phyloP scores from a whole-genome alignment of 2,797 vertebrate genomes.

The Phaenicophaeus curvirostris region DNA sequence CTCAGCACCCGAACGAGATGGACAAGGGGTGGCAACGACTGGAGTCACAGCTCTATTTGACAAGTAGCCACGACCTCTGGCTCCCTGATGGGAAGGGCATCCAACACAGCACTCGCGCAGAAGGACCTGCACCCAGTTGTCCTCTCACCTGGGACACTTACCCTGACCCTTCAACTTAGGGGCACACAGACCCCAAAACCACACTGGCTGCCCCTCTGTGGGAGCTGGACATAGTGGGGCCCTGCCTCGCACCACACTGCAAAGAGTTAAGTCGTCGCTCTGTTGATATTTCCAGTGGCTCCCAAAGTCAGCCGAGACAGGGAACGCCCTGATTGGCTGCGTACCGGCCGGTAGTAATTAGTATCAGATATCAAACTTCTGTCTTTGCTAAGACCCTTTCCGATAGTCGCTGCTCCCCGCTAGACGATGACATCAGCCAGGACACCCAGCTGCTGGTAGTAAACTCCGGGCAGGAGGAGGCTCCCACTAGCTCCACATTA shows the following conservation, averaged over 20 bases:
- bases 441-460: constrained; percentile 79
- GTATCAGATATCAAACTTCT: constrained; percentile 82
- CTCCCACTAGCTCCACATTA: constrained; percentile 68
- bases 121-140: too few relatives aligned
- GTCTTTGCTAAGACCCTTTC: constrained; percentile 78
- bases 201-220: accelerated
- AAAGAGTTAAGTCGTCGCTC: constrained; percentile 71
- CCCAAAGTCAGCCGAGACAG: constrained; percentile 26
- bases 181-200: accelerated
- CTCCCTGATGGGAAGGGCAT: accelerated
- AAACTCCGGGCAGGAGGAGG: constrained; percentile 76
- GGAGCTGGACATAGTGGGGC: accelerated
- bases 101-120: accelerated
- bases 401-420: constrained; percentile 74
- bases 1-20: accelerated
- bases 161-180: accelerated
- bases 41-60: accelerated
- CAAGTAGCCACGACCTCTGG: accelerated
- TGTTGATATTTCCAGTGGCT: constrained; percentile 37
- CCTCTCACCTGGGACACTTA: accelerated
- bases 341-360: constrained; percentile 76
- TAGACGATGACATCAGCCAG: constrained; percentile 83
- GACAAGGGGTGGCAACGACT: accelerated
- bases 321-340: constrained; percentile 76
- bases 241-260: background rate